These are phyloP conservation scores for Cacoxenus indagator DNA, from an alignment of 2,888 invertebrate species.

Conservation along the genomic window DNA sequence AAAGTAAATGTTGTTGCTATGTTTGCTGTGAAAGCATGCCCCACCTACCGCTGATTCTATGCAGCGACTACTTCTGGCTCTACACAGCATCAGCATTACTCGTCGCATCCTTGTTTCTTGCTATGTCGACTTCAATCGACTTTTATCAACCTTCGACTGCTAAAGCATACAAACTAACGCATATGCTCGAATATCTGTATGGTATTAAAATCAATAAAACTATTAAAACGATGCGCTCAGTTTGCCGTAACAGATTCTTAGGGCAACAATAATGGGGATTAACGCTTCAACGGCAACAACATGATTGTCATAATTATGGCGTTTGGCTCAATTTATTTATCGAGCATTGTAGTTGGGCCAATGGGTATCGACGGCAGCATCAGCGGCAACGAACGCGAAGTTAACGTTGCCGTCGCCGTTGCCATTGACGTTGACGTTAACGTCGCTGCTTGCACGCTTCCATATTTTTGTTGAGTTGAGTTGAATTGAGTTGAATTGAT, in stretches of 20 bases:
- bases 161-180: not conserved
- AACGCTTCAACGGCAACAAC: slow-evolving; percentile 53
- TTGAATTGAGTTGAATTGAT: slow-evolving; percentile 4
- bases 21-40: too few relatives aligned
- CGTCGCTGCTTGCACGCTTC: slow-evolving; percentile 27
- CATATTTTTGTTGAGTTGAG: not conserved
- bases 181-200: not conserved
- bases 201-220: slow-evolving; percentile 59
- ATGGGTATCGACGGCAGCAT: not conserved
- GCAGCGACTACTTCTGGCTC: too few relatives aligned
- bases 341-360: slow-evolving; percentile 27
- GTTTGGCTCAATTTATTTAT: slow-evolving; percentile 35
- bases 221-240: slow-evolving; percentile 60
- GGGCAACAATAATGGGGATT: slow-evolving; percentile 61
- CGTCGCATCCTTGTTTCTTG: too few relatives aligned
- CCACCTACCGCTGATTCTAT: too few relatives aligned
- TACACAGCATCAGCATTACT: too few relatives aligned
- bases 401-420: not conserved
- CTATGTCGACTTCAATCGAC: too few relatives aligned
- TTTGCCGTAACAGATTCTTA: slow-evolving; percentile 62
- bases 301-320: slow-evolving; percentile 61
- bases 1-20: too few relatives aligned
- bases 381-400: too few relatives aligned
- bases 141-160: too few relatives aligned
- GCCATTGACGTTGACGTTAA: too few relatives aligned